Base-by-base conservation (phyloP, 2,797 vertebrate species). In the Chrysocyon brachyurus region DNA sequence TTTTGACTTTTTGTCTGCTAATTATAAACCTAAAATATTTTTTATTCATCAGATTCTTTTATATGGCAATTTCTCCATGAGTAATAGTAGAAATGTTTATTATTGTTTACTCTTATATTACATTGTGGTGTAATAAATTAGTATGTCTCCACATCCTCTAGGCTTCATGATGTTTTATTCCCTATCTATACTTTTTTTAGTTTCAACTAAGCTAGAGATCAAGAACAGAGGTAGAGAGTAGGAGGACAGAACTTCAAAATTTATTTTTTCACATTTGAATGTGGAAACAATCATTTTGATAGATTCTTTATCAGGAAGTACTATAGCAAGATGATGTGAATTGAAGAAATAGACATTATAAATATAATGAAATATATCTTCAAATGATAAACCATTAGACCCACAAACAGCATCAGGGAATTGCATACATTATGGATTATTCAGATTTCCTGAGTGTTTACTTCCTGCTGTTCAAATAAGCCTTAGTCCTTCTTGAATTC, bases 271-370 rank as follows among this genome's bases (percentile, higher is more conserved):
- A 87, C 40, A 89, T 68, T 81, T 86, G 85, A 85, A 81, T 17
- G 73, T n/a, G 1, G 12, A 82, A 83, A 14, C 5, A 70, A 84
- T 31, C 21, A 57, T 91, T 92, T 81, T 85, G 5, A 87, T 63
- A 86, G 56, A 89, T 31, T 91, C 61, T 84, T 92, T 16, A 63
- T 85, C 87, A 81, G 75, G 8, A 90, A 66, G 46, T 79, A 93
- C 22, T 36, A 4, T 81, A 36, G 28, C 24, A 77, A 81, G 46
- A 72, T 54, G 82, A 87, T 79, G 40, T 86, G 57, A 94, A 83
- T 78, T 96, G 54, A 88, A 92, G 49, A 94, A 97, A 73, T 94
- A 85, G 75, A 59, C 17, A 40, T 63, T 84, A 81, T 91, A 97
- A 94, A 75, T 77, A 81, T 82, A 72, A 86, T 78, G n/a, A 92